Base-by-base conservation (phyloP, 2,888 invertebrate genomes). In the Calameuta pallipes region DNA sequence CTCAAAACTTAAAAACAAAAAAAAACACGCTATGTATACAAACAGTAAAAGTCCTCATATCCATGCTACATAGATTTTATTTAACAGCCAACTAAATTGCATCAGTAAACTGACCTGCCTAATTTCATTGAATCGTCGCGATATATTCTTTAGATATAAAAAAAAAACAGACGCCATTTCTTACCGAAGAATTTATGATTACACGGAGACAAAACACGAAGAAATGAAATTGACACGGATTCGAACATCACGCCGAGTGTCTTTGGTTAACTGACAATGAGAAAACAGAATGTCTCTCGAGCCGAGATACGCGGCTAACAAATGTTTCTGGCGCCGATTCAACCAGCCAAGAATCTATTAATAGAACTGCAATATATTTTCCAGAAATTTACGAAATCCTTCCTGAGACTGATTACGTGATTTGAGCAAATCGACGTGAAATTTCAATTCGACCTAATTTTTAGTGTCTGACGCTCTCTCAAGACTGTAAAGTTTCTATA, bases 311-410 rank as follows among this genome's bases (percentile, higher is more conserved):
- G 73, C 15, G 30, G 37, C 56, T 77, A 73, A 77, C 74, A 77
- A 77, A 77, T 56, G 75, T 77, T 77, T 36, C 37, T 75, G 77
- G 77, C 77, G 74, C 34, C 41, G 75, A 69, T 74, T 75, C 77
- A 77, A 77, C 34, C 12, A 12, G 31, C 12, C 71, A 34, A 71
- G 31, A 71, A 71, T 31, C 71, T 31, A 31, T 71, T 33, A 31
- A 71, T 71, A 23, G 33, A 71, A 30, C 31, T 23, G 23, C 56
- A 9, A 71, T 31, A 71, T 12, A 31, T 71, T 71, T 31, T 71
- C 71, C 71, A 71, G 31, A 15, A 71, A 34, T 71, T 71, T 71
- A 71, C 71, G 71, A 71, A 71, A 71, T 71, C 33, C 23, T 33
- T 30, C 30, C 30, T 9, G 9, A 23, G 23, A 23, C 56, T 23